Base-by-base conservation (phyloP, 2,888 invertebrate species). In the Chironomus riparius region DNA sequence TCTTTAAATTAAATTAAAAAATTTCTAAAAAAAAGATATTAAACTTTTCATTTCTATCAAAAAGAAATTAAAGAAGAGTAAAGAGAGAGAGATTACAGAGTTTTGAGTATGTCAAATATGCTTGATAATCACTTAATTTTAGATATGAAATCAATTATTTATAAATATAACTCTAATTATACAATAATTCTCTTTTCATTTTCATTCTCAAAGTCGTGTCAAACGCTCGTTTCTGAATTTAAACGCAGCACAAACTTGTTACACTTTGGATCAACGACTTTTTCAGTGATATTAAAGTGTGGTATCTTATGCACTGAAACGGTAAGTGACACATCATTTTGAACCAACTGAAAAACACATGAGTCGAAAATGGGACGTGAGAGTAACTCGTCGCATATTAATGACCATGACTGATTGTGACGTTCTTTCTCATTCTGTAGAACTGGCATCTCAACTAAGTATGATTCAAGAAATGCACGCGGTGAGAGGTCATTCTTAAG, bases 181-280 rank as follows among this genome's bases (percentile, higher is more conserved):
- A 38, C 38, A 38, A 38, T 38, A 38, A 38, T 38, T 38, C 38
- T 38, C 38, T 56, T 56, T 15, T 56, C 56, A 56, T 18, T 15
- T 56, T 38, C 38, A 38, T 10, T 38, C 38, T 38, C 38, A 38
- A 28, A 28, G 10, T 18, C n/a, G 18, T 56, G 90, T 92, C 91
- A 98, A 84, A 98, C 98, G 1, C 97, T 97, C 68, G 98, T 98
- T 84, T 98, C 98, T 0, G 97, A 97, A 82, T 97, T 98, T 68
- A 98, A 86, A 82, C 96, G 88, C 78, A 98, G 86, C 73, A 97
- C 92, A 88, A 98, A 98, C 82, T 96, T 93, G 85, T 97, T 97
- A 80, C 92, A 93, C 84, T 97, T 96, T 0, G 97, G 96, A 86
- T 98, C 96, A 15, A 97, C 93, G 0, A 97, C 93, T 83, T 98